A percentile compares a stretch with the other conserved stretches of the same genome.
Conservation (phyloP, 1,140 invertebrate species). For the Conopomorpha cramerella region DNA sequence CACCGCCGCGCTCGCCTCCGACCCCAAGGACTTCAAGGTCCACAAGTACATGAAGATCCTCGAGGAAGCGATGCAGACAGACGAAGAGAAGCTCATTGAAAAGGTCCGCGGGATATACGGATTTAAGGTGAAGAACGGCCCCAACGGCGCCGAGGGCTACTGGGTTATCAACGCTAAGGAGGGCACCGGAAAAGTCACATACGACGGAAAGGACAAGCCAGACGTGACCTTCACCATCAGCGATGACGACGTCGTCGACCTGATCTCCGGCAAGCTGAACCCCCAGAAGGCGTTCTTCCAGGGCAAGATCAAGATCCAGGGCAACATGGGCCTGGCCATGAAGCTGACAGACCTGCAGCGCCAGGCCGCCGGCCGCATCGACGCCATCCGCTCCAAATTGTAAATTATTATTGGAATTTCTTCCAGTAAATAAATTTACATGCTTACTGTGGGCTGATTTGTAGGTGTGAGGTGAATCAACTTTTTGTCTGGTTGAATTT, state of each 20-base stretch:
- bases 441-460: too few species aligned
- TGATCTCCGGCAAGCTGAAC: conserved; percentile 88
- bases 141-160: conserved; percentile 74
- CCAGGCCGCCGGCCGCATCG: conserved; percentile 72
- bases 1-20: conserved; percentile 34
- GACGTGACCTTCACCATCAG: conserved; percentile 89
- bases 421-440: too few species aligned
- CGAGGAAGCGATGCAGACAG: conserved; percentile 78
- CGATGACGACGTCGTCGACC: conserved; percentile 83
- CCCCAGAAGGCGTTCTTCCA: conserved; percentile 98
- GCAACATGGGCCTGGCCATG: conserved; percentile 95
- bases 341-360: conserved; percentile 87
- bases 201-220: conserved; percentile 83
- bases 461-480: conserved; percentile 7
- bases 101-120: conserved; percentile 85
- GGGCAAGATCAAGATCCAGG: conserved; percentile 94
- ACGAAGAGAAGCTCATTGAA: conserved; percentile 81
- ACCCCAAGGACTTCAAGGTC: conserved; percentile 74
- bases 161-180: conserved; percentile 92
- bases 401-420: too few species aligned
- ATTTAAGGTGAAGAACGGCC: conserved; percentile 82
- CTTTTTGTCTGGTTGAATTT: too few species aligned
- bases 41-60: conserved; percentile 79
- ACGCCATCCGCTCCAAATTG: conserved; percentile 73
- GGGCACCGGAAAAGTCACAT: conserved; percentile 83